Evolutionary conservation across 2,888 invertebrate genomes (phyloP).

Genomic region (Aphidius colemani): DNA sequence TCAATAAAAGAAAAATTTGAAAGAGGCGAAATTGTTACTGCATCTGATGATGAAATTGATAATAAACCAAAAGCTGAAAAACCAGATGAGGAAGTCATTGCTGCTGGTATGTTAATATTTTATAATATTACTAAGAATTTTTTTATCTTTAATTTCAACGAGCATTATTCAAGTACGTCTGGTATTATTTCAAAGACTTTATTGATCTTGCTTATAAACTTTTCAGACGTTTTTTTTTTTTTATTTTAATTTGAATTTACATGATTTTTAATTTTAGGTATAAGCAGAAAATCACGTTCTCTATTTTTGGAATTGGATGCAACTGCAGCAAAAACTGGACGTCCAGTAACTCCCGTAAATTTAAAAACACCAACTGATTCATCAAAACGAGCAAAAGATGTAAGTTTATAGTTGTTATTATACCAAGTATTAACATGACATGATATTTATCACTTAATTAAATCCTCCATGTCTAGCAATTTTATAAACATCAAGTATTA

Average conservation of each 20-base stretch:
- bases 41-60: slow-evolving; percentile 66
- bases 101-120: slow-evolving; percentile 67
- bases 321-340: slow-evolving; percentile 68
- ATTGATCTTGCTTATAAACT: not conserved
- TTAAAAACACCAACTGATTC: slow-evolving; percentile 65
- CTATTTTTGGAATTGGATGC: slow-evolving; percentile 87
- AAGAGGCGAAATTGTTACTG: slow-evolving; percentile 70
- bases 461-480: no score
- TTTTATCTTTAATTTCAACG: not conserved
- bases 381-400: slow-evolving; percentile 65
- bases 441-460: not conserved
- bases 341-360: slow-evolving; percentile 66
- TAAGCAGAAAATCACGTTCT: slow-evolving; percentile 84
- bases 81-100: slow-evolving; percentile 77
- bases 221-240: not conserved
- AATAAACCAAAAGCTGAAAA: slow-evolving; percentile 66
- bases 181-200: no score
- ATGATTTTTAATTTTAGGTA: slow-evolving; percentile 64
- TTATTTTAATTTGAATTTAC: no score
- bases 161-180: not conserved
- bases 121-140: not conserved
- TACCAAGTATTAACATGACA: slow-evolving; percentile 13
- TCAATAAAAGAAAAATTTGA: slow-evolving; percentile 81
- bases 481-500: no score
- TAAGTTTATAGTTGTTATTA: slow-evolving; percentile 48